A percentile compares a stretch with the other conserved stretches of the same genome.
These are phyloP conservation scores for Drosophila lacicola DNA, from an alignment of 2,888 invertebrate genomes.

Conservation along the genomic window DNA sequence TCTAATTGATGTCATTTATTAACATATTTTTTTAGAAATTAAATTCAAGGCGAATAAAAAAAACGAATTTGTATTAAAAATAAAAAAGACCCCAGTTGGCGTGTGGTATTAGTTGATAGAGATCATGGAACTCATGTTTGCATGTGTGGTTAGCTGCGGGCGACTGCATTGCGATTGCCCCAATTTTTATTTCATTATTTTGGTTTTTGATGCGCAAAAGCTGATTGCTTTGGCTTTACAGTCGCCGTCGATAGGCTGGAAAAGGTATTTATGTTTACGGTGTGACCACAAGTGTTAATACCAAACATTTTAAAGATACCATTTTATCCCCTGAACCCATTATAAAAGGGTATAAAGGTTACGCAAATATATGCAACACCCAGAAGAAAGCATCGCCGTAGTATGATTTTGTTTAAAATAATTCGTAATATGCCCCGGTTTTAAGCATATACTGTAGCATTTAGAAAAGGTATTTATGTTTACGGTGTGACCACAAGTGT, in stretches of 20 bases:
- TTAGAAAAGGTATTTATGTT: background rate
- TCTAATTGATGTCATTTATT: too few relatives aligned
- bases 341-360: too few relatives aligned
- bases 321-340: too few relatives aligned
- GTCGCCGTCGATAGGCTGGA: background rate
- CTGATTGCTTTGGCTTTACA: conserved; percentile 15
- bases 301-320: background rate
- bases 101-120: conserved; percentile 1
- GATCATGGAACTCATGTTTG: background rate
- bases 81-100: background rate
- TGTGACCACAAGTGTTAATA: conserved; percentile 9
- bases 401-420: too few relatives aligned
- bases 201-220: conserved; percentile 51
- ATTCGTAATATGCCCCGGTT: too few relatives aligned
- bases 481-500: conserved; percentile 12
- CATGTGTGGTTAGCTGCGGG: background rate
- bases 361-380: too few relatives aligned
- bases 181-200: conserved; percentile 57
- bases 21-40: background rate
- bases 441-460: too few relatives aligned
- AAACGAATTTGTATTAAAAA: background rate
- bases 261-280: background rate
- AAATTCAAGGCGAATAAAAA: background rate
- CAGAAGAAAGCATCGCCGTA: too few relatives aligned
- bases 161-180: conserved; percentile 39